Base-by-base conservation (phyloP, 2,888 invertebrate species). In the Synergus gifuensis region DNA sequence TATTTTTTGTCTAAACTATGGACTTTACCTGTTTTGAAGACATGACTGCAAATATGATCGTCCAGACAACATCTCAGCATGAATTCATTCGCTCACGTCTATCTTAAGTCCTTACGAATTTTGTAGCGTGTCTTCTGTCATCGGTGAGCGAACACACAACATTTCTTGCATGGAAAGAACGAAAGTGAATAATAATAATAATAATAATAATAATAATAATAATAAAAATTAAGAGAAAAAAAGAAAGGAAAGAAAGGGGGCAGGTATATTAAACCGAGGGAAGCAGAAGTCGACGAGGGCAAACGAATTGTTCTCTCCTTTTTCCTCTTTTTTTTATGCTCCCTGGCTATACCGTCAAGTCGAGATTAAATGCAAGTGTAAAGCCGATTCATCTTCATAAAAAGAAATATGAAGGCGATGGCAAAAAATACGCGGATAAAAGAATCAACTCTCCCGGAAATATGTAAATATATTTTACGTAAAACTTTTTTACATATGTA, bases 151-250 rank as follows among this genome's bases (percentile, higher is more conserved):
- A 64, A 78, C 77, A 63, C 77, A 77, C 78, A 78, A 81, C 28
- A 79, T 79, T 79, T 79, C 78, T 83, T 79, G 79, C 82, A 80
- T 76, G 63, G 67, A 76, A 18, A 42, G 63, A 58, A 78, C 49
- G 60, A 62, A n/a, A 16, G 66, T 28, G 22, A 28, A 28, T 28
- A 28, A 28, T 28, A 28, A 28, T 28, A 28, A 28, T 28, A 28
- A 28, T 28, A 28, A 28, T 28, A 28, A 28, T 28, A 28, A 28
- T 28, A 28, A 28, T 22, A 36, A 36, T 36, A 36, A 36, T 36
- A 36, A 4, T 5, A 36, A 36, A 76, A 18, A 42, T 58, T 46
- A 78, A 44, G 54, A 62, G 28, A 16, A 60, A 44, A 12, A 62
- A 66, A 16, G 16, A 67, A 69, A 63, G 9, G 42, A 66, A n/a